These are phyloP conservation scores for Tiliacea citrago DNA, from an alignment of 2,888 invertebrate species.

Conservation along the genomic window DNA sequence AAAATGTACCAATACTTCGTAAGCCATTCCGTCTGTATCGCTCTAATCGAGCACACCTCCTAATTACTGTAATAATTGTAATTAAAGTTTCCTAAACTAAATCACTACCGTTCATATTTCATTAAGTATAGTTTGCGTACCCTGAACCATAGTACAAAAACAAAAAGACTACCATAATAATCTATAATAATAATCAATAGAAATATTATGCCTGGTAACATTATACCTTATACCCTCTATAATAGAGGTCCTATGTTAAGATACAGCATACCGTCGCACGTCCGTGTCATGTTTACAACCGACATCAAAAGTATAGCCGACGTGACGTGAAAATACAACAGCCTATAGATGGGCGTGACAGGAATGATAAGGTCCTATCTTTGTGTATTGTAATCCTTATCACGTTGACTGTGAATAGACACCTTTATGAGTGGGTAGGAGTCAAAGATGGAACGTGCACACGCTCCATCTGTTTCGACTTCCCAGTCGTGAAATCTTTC, in stretches of 20 bases:
- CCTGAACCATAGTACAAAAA: conserved; percentile 1
- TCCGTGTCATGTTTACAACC: conserved; percentile 46
- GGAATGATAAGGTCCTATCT: conserved; percentile 9
- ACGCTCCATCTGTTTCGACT: too few relatives aligned
- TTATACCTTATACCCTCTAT: background rate
- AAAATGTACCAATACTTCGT: too few relatives aligned
- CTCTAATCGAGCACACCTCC: too few relatives aligned
- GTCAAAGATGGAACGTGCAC: background rate
- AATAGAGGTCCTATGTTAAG: conserved; percentile 7
- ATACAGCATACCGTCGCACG: background rate
- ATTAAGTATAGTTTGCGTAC: background rate
- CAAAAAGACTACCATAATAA: background rate
- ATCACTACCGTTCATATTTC: too few relatives aligned
- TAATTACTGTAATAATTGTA: too few relatives aligned
- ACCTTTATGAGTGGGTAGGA: conserved; percentile 15
- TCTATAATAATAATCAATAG: conserved; percentile 33
- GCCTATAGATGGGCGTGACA: conserved; percentile 39
- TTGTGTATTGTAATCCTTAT: conserved; percentile 40
- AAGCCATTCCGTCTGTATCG: too few relatives aligned
- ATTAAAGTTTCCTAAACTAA: too few relatives aligned
- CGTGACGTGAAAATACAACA: conserved; percentile 49
- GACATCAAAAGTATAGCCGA: conserved; percentile 39
- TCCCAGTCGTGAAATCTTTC: background rate
- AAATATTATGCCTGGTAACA: conserved; percentile 7
- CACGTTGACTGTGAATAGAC: conserved; percentile 45